Evolutionary conservation across 2,888 invertebrate species (phyloP).

Genomic region (Platycnemis pennipes): DNA sequence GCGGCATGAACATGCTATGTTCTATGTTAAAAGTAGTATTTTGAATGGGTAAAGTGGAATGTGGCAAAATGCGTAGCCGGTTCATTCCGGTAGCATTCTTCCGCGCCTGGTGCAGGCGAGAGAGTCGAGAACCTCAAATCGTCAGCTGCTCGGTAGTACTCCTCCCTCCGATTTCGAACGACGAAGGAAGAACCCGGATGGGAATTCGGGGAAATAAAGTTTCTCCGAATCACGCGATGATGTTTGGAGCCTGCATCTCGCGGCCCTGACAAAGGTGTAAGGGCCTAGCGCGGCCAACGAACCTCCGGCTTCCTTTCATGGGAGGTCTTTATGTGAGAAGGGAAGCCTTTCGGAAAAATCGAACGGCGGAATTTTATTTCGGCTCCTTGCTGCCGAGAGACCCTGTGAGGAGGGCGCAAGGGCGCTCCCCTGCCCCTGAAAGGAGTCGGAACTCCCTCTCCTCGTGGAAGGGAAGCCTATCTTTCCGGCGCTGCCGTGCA

Average conservation of each 20-base stretch:
- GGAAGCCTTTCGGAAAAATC: neutral
- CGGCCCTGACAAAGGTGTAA: neutral
- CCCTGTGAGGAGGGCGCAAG: no score
- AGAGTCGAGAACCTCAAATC: neutral
- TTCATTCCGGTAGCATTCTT: neutral
- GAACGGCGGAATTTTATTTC: neutral
- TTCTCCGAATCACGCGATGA: neutral
- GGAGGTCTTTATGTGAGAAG: neutral
- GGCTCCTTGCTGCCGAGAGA: neutral
- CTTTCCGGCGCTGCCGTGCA: conserved; percentile 5
- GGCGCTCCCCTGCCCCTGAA: neutral
- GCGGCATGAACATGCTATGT: no score
- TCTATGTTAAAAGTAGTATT: no score
- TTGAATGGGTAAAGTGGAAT: no score
- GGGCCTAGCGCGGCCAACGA: neutral
- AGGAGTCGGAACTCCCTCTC: neutral
- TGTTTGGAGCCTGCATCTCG: neutral
- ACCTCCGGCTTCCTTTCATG: neutral
- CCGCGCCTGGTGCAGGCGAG: no score
- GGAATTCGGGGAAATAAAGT: neutral
- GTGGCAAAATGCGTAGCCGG: no score
- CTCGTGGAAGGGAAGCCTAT: neutral
- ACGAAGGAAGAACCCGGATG: neutral
- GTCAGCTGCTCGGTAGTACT: neutral
- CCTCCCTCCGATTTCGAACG: neutral